Percentiles rank a stretch among this genome's conserved stretches.
Conservation (phyloP, 2,888 invertebrate genomes). For the Tenthredo amoena region DNA sequence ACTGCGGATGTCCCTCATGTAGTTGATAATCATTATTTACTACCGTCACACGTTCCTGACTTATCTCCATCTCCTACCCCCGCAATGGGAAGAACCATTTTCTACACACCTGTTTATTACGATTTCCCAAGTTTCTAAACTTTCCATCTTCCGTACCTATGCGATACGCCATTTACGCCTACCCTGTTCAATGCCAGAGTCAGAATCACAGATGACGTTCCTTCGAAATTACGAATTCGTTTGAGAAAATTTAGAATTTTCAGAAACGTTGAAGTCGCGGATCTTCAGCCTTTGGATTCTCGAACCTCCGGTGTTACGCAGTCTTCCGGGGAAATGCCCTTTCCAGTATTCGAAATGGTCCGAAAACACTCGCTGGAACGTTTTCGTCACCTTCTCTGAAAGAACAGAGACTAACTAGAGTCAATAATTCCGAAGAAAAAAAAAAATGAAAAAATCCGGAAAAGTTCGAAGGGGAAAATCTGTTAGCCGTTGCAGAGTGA, state of each 20-base stretch:
- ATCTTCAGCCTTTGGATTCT: too few species aligned
- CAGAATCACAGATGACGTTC: not conserved
- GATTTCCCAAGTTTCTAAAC: constrained; percentile 47
- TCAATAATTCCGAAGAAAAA: constrained; percentile 32
- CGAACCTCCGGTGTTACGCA: too few species aligned
- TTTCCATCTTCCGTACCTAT: constrained; percentile 1
- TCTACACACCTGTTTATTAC: constrained; percentile 27
- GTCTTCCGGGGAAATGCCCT: too few species aligned
- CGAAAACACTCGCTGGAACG: too few species aligned
- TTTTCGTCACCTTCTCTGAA: not conserved
- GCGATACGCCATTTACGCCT: not conserved
- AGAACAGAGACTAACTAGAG: too few species aligned
- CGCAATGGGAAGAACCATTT: not conserved
- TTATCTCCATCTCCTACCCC: not conserved
- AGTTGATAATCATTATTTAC: not conserved
- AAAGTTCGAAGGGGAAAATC: constrained; percentile 49
- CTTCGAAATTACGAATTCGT: not conserved
- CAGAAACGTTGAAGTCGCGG: too few species aligned
- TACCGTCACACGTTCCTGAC: constrained; percentile 6
- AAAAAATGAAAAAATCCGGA: constrained; percentile 33
- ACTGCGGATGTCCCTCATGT: constrained; percentile 25
- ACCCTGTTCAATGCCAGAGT: not conserved
- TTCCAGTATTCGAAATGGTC: too few species aligned
- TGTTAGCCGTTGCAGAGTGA: constrained; percentile 55
- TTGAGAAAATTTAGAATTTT: not conserved